Base-by-base conservation (phyloP, 2,797 vertebrate genomes). In the Siniperca obscura region DNA sequence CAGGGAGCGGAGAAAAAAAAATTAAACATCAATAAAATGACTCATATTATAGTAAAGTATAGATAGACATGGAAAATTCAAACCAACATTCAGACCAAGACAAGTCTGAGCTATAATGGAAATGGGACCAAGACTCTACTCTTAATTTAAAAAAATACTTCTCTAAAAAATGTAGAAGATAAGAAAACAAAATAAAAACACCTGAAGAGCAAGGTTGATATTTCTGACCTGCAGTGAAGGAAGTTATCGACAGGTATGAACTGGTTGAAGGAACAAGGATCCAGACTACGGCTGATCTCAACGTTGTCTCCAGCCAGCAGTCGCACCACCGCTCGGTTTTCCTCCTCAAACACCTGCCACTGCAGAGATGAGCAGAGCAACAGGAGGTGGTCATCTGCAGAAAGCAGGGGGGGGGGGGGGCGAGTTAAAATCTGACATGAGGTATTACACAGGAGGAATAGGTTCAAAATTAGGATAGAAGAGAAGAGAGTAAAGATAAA, bases 301-400 rank as follows among this genome's bases (percentile, higher is more conserved):
- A 94, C 78, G 0, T 95, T 94, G 48, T 96, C 95, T 74, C 96
- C 96, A 0, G 95, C 96, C 46, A 87, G 14, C 60, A 93, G 81
- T n/a, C 95, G 95, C 50, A 93, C 78, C 0, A 67, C 86, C 0
- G 91, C 92, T 12, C 91, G 93, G 80, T 96, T 95, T 91, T 97
- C 93, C 61, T 96, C 95, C 82, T 95, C 89, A 76, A 96, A 96
- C 38, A 95, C 95, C 64, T 96, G 95, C 95, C 95, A 93, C 93
- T 96, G 96, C 74, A 96, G 93, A 68, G 96, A 97, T 0, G 95
- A 94, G 78, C 92, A 95, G 74, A 96, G 90, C 91, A 97, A 84
- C 90, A 97, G 92, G 79, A 95, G 78, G 81, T 96, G 93, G 88
- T 96, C 96, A 8, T 93, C 96, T 97, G 84, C 34, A 81, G 65